Conservation (phyloP, 2,113 vertebrate genomes). For the Cephalopholis sonnerati region DNA sequence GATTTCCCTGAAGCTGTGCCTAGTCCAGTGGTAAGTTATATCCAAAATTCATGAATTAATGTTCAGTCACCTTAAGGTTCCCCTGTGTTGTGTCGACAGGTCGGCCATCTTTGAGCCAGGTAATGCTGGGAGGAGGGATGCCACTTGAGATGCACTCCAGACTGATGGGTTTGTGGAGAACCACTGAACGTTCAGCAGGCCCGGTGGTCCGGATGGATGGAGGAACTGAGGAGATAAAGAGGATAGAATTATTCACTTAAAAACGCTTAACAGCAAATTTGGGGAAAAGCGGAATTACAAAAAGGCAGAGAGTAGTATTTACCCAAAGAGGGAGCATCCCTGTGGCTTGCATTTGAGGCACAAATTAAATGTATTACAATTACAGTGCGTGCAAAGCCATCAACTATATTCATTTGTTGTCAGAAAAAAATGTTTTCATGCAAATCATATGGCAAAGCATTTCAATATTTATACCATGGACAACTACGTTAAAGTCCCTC, state of each 20-base stretch:
- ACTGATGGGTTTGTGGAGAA: constrained; percentile 86
- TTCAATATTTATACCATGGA: constrained; percentile 88
- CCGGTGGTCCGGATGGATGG: constrained; percentile 91
- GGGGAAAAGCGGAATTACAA: neutral
- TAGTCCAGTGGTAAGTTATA: neutral
- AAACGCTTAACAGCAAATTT: neutral
- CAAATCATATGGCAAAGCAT: neutral
- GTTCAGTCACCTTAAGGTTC: constrained; percentile 83
- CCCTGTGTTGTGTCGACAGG: constrained; percentile 91
- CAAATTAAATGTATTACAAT: constrained; percentile 17
- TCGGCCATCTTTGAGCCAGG: constrained; percentile 94
- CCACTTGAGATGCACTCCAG: constrained; percentile 93
- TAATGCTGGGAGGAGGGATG: constrained; percentile 92
- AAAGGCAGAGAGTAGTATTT: constrained; percentile 26
- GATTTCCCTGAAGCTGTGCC: neutral
- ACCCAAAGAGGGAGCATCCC: constrained; percentile 46
- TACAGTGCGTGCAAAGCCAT: neutral
- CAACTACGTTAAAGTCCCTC: constrained; percentile 91
- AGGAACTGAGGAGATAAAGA: constrained; percentile 86
- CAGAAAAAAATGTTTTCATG: neutral
- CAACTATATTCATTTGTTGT: neutral
- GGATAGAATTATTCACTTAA: neutral
- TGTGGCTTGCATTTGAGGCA: constrained; percentile 53
- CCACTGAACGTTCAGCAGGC: constrained; percentile 87
- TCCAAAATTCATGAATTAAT: neutral